A percentile compares a stretch with the other conserved stretches of the same genome.
phyloP scores from a whole-genome alignment of 2,797 vertebrate species.

The Leptoclinus maculatus region DNA sequence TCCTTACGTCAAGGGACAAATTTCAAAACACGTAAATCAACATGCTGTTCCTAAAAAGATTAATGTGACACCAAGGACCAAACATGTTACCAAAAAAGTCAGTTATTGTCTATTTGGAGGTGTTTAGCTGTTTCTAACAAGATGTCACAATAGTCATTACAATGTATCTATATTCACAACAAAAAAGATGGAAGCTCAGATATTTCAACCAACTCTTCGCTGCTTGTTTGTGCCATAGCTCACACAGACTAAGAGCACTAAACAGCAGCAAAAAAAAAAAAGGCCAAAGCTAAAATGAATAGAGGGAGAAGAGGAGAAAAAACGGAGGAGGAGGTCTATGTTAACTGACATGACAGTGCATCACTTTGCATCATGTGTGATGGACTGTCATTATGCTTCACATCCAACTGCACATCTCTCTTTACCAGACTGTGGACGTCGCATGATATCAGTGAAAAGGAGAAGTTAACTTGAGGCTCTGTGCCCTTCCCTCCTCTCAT shows the following conservation, averaged over 20 bases:
- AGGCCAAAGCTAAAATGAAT: constrained; percentile 22
- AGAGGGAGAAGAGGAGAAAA: constrained; percentile 19
- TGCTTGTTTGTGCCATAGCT: not conserved
- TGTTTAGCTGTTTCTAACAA: not conserved
- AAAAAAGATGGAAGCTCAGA: not conserved
- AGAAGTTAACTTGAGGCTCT: constrained; percentile 75
- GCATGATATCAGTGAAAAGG: constrained; percentile 76
- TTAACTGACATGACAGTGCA: constrained; percentile 61
- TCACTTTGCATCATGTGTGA: constrained; percentile 72
- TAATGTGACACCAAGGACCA: not conserved
- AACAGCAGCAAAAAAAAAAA: constrained; percentile 22
- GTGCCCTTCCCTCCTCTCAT: constrained; percentile 31
- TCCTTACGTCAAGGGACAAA: not conserved
- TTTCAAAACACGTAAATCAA: not conserved
- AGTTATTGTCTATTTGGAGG: not conserved
- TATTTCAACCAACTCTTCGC: not conserved
- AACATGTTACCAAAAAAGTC: not conserved
- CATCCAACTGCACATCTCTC: constrained; percentile 71
- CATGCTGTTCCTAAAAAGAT: not conserved
- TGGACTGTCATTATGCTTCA: constrained; percentile 69
- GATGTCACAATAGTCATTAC: not conserved
- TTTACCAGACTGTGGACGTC: constrained; percentile 79
- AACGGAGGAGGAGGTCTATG: constrained; percentile 19
- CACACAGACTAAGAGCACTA: not conserved
- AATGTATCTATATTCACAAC: not conserved